phyloP scores from a whole-genome alignment of 2,888 invertebrate species.

The Dicranocentrus wangi region DNA sequence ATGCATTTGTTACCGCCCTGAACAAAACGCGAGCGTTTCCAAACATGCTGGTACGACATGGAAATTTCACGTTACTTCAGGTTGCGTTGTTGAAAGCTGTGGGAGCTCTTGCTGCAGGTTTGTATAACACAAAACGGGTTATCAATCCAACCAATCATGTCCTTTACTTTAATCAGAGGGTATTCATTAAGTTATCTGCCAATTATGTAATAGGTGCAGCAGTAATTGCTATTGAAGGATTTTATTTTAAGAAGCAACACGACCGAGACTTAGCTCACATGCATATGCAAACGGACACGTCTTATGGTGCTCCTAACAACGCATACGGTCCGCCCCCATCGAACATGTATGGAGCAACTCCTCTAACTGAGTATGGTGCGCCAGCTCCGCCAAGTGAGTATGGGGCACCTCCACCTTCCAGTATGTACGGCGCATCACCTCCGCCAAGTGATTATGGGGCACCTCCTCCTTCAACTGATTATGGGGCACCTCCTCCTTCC shows the following conservation, averaged over 20 bases:
- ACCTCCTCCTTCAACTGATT: conserved; percentile 15
- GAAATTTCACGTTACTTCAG: conserved; percentile 70
- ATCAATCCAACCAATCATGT: no score
- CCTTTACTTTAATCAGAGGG: conserved; percentile 8
- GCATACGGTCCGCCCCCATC: conserved; percentile 20
- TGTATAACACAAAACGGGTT: no score
- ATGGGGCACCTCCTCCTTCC: conserved; percentile 29
- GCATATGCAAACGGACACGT: no score
- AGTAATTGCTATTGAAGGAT: conserved; percentile 55
- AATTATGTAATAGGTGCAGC: no score
- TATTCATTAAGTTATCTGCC: background rate
- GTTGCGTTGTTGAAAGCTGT: conserved; percentile 60
- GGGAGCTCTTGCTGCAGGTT: conserved; percentile 65
- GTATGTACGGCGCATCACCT: background rate
- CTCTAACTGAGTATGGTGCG: conserved; percentile 36
- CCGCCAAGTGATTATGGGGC: conserved; percentile 36
- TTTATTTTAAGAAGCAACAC: conserved; percentile 53
- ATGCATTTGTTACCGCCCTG: conserved; percentile 48
- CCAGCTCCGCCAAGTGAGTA: conserved; percentile 37
- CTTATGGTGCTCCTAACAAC: background rate
- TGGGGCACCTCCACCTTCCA: conserved; percentile 13
- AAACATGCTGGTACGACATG: conserved; percentile 49
- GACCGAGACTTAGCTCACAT: conserved; percentile 26
- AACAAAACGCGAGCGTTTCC: conserved; percentile 51
- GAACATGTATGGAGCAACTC: conserved; percentile 25